Conservation (phyloP, 2,888 invertebrate species). For the Capitulum mitella region DNA sequence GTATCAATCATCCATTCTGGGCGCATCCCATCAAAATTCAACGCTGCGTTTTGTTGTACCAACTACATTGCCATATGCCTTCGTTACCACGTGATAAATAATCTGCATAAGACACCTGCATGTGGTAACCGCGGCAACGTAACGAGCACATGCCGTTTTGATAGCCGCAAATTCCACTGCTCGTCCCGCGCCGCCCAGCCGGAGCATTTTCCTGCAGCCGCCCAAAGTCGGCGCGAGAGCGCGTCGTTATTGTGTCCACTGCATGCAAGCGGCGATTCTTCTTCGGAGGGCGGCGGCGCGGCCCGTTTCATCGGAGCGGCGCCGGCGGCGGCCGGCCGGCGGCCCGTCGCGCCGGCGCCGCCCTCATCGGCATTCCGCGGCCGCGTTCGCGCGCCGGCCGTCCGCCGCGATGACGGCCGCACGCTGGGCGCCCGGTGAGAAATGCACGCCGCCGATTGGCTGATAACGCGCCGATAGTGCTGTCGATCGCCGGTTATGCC, state of each 20-base stretch:
- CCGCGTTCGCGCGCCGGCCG: no score
- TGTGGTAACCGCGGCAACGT: neutral
- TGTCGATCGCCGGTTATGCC: neutral
- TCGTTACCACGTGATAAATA: neutral
- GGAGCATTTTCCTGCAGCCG: neutral
- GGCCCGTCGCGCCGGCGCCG: neutral
- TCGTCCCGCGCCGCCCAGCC: neutral
- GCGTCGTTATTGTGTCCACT: neutral
- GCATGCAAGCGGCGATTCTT: neutral
- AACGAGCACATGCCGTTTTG: neutral
- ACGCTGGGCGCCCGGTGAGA: neutral
- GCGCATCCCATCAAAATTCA: no score
- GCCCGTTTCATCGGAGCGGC: neutral
- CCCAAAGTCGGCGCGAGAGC: neutral
- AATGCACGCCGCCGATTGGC: neutral
- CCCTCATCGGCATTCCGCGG: neutral
- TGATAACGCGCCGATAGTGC: neutral
- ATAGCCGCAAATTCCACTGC: neutral
- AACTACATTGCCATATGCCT: no score
- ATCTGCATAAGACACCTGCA: neutral
- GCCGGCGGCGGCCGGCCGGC: neutral
- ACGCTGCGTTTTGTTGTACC: no score
- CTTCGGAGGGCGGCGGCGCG: neutral
- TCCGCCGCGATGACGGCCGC: neutral
- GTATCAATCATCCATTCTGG: no score